phyloP scores from a whole-genome alignment of 2,797 vertebrate species.

The Pogonophryne albipinna region DNA sequence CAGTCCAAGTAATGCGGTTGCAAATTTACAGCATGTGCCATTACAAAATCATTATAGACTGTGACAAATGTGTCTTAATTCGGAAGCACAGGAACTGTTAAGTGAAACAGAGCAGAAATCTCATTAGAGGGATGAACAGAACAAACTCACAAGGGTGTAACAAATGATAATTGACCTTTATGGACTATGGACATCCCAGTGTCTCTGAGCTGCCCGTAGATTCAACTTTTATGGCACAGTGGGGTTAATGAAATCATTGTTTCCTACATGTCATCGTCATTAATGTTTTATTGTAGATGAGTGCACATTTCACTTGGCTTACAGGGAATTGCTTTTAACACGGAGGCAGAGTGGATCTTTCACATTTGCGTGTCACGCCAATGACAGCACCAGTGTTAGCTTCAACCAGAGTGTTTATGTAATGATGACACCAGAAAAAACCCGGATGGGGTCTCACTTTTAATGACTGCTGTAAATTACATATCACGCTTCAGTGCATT shows the following conservation, averaged over 20 bases:
- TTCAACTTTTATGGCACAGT: slow-evolving; percentile 54
- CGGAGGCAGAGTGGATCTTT: background rate
- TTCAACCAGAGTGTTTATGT: slow-evolving; percentile 31
- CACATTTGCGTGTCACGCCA: slow-evolving; percentile 12
- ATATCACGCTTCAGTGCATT: slow-evolving; percentile 46
- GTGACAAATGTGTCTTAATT: slow-evolving; percentile 48
- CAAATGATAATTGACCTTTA: slow-evolving; percentile 73
- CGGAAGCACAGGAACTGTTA: slow-evolving; percentile 45
- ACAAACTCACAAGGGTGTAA: slow-evolving; percentile 60
- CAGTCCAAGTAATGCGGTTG: background rate
- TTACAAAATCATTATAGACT: slow-evolving; percentile 40
- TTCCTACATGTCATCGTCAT: slow-evolving; percentile 46
- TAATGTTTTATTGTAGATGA: slow-evolving; percentile 63
- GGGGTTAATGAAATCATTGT: slow-evolving; percentile 64
- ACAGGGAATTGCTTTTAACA: slow-evolving; percentile 23
- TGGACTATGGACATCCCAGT: slow-evolving; percentile 45
- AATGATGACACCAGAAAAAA: slow-evolving; percentile 29
- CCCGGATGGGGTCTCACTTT: too few relatives aligned
- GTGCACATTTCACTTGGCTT: slow-evolving; percentile 13
- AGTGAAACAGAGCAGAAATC: slow-evolving; percentile 76
- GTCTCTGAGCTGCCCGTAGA: slow-evolving; percentile 21
- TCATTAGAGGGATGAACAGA: slow-evolving; percentile 63
- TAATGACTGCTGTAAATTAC: slow-evolving; percentile 66
- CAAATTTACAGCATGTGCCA: slow-evolving; percentile 30
- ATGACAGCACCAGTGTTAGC: slow-evolving; percentile 41